These are phyloP conservation scores for Sarcophaga peregrina DNA, from an alignment of 1,140 invertebrate species.

Conservation along the genomic window DNA sequence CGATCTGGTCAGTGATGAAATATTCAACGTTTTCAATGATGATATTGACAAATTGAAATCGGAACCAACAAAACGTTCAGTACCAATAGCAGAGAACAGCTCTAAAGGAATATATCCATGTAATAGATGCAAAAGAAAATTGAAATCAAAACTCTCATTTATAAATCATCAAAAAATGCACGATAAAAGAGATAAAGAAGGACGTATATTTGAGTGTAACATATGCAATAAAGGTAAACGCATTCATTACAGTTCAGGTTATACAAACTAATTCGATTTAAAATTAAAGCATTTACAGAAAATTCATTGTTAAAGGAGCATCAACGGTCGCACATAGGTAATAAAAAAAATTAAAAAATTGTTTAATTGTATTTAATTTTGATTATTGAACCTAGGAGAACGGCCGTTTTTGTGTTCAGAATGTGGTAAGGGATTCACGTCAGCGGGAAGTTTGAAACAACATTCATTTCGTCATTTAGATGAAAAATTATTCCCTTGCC, in stretches of 20 bases:
- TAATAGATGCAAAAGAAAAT: not conserved
- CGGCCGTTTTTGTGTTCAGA: conserved; percentile 74
- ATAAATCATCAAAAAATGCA: conserved; percentile 12
- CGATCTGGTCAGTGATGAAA: conserved; percentile 2
- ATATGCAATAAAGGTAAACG: conserved; percentile 27
- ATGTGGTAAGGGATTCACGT: conserved; percentile 73
- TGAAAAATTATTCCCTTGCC: conserved; percentile 11
- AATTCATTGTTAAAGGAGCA: conserved; percentile 69
- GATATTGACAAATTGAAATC: not conserved
- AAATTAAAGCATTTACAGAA: conserved; percentile 65
- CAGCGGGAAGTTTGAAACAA: conserved; percentile 29
- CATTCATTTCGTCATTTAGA: conserved; percentile 21
- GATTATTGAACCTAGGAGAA: conserved; percentile 66
- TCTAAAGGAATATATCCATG: not conserved
- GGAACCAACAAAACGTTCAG: not conserved
- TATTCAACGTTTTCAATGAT: not conserved
- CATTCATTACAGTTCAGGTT: not conserved
- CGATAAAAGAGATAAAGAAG: conserved; percentile 5
- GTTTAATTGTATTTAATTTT: not conserved
- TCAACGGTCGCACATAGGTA: conserved; percentile 69
- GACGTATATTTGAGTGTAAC: conserved; percentile 14
- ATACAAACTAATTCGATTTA: not conserved
- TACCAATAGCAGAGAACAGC: not conserved
- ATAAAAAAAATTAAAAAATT: not conserved
- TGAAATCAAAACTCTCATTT: conserved; percentile 9